Base-by-base conservation (phyloP, 2,113 vertebrate genomes). In the Oplegnathus fasciatus region DNA sequence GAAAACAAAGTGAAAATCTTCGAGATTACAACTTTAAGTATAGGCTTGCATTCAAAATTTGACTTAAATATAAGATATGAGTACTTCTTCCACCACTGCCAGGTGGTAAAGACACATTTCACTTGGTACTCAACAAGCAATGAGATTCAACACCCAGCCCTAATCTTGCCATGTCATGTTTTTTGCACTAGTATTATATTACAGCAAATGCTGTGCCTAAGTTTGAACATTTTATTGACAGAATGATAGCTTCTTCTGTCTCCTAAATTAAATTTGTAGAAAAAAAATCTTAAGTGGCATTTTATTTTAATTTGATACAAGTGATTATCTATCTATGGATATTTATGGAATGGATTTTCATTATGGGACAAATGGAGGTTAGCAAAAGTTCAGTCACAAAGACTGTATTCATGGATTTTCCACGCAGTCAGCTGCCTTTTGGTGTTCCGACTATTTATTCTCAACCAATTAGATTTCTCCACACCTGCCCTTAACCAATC, bases 391-490 rank as follows among this genome's bases (percentile, higher is more conserved):
- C 15, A 68, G 37, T n/a, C 57, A 62, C 42, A 79, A 54, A 68
- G 44, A 65, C 50, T 62, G 60, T 28, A 70, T 46, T 74, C 18
- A 69, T 69, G 18, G 6, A 1, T 71, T 71, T 84, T 74, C 14
- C 32, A 28, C n/a, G 32, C 14, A 42, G 34, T 57, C 75, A 52
- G 75, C 28, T 78, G 18, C 50, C 46, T 78, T 78, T 84, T 65
- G 26, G 4, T 55, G 28, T 69, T 66, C 34, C n/a, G 64, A 57
- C 40, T 66, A 18, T 67, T 44, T 17, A 64, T 69, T 78, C 60
- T 42, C 9, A 55, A 48, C 50, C 32, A 71, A 46, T 66, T 57
- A 6, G n/a, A 66, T 68, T 76, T 58, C 46, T 44, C 44, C 37
- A 65, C 40, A 48, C 48, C 64, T 62, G 40, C 54, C 64, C 48